Evolutionary conservation across 2,113 vertebrate genomes (phyloP).

Genomic region (Chionis minor): DNA sequence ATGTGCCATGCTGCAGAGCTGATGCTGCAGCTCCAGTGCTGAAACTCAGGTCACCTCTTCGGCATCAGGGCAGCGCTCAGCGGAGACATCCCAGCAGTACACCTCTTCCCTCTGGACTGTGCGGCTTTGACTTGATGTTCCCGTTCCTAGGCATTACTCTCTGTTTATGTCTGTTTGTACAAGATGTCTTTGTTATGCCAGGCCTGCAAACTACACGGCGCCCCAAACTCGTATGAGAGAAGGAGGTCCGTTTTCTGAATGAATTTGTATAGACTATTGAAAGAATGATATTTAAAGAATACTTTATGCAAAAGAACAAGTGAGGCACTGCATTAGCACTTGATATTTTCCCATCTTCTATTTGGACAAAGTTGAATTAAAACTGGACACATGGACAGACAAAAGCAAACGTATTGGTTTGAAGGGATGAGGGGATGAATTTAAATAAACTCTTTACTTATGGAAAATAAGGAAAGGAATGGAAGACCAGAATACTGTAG

Average conservation of each 20-base stretch:
- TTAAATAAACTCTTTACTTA: neutral
- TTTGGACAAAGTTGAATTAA: neutral
- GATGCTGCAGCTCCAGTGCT: slow-evolving; percentile 1
- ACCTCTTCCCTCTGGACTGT: neutral
- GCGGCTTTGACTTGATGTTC: neutral
- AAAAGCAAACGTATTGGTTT: neutral
- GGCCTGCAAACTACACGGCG: neutral
- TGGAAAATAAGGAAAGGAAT: neutral
- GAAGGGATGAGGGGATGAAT: neutral
- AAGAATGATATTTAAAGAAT: neutral
- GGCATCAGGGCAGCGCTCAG: neutral
- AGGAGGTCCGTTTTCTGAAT: neutral
- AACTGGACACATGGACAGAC: neutral
- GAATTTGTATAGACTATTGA: neutral
- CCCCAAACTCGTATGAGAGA: neutral
- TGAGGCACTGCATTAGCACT: neutral
- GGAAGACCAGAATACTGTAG: neutral
- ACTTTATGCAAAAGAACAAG: neutral
- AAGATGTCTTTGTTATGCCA: neutral
- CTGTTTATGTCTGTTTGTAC: neutral
- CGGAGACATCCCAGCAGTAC: neutral
- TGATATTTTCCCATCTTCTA: neutral
- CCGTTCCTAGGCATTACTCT: neutral
- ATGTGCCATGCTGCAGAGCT: neutral
- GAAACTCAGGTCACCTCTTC: neutral